Percentiles rank a stretch among this genome's conserved stretches.
These are phyloP conservation scores for Callionymus lyra DNA, from an alignment of 2,113 vertebrate species.

Conservation along the genomic window DNA sequence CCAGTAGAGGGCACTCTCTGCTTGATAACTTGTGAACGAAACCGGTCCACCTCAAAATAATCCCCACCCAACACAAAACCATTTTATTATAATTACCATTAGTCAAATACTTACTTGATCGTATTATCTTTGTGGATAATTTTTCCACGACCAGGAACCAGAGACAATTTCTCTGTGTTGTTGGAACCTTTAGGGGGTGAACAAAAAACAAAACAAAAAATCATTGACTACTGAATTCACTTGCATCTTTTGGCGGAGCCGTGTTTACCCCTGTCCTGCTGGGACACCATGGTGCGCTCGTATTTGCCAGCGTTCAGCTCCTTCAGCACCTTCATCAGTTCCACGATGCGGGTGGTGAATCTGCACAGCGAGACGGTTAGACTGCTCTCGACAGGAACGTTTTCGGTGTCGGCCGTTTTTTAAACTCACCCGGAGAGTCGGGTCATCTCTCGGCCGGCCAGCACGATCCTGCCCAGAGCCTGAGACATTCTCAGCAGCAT, in stretches of 20 bases:
- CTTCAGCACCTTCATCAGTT: constrained; percentile 89
- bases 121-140: constrained; percentile 83
- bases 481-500: constrained; percentile 96
- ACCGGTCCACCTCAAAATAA: too few relatives aligned
- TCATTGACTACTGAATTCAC: too few relatives aligned
- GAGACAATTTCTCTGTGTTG: constrained; percentile 43
- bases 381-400: too few relatives aligned
- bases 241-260: too few relatives aligned
- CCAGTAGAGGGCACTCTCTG: too few relatives aligned
- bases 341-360: constrained; percentile 91
- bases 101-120: constrained; percentile 78
- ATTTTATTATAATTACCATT: background rate
- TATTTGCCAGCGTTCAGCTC: constrained; percentile 91
- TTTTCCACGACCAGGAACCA: constrained; percentile 83
- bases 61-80: too few relatives aligned
- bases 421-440: constrained; percentile 81
- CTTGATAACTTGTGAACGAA: too few relatives aligned
- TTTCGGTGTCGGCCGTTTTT: background rate
- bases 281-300: constrained; percentile 87
- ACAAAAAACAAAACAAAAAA: background rate
- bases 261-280: constrained; percentile 76
- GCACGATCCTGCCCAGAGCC: constrained; percentile 89
- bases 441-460: constrained; percentile 96
- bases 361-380: constrained; percentile 44
- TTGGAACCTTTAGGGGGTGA: constrained; percentile 49